phyloP scores from a whole-genome alignment of 2,888 invertebrate genomes.

The Brachylomia viminalis region DNA sequence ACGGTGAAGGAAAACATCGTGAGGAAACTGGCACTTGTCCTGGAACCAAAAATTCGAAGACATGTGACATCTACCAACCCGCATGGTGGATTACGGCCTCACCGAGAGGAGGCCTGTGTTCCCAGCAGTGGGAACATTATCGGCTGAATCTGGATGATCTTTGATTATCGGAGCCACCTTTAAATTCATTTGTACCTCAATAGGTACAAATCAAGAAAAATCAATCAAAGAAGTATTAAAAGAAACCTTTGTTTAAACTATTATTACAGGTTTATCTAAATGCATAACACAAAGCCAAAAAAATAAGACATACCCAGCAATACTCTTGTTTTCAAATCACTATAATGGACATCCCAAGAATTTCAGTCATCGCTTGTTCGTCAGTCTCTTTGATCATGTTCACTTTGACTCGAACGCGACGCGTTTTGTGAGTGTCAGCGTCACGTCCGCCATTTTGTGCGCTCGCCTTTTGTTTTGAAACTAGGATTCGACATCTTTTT shows the following conservation, averaged over 20 bases:
- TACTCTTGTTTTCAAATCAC: neutral
- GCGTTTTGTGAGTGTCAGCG: conserved; percentile 29
- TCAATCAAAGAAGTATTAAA: neutral
- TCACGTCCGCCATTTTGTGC: conserved; percentile 26
- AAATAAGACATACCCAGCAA: conserved; percentile 1
- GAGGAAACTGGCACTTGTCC: no score
- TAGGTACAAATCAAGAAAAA: no score
- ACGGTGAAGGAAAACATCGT: no score
- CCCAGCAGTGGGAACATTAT: no score
- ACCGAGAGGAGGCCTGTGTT: no score
- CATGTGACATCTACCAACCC: no score
- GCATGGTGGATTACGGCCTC: no score
- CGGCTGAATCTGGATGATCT: no score
- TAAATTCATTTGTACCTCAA: neutral
- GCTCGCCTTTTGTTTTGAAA: conserved; percentile 37
- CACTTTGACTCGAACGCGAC: conserved; percentile 42
- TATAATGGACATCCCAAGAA: conserved; percentile 26
- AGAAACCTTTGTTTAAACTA: neutral
- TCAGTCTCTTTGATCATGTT: conserved; percentile 44
- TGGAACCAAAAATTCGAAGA: no score
- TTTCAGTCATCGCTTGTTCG: conserved; percentile 14
- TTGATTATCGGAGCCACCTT: neutral
- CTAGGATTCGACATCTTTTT: conserved; percentile 12
- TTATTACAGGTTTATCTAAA: neutral
- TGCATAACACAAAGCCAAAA: neutral